These are phyloP conservation scores for Andricus quercusramuli DNA, from an alignment of 2,888 invertebrate genomes.

Conservation along the genomic window DNA sequence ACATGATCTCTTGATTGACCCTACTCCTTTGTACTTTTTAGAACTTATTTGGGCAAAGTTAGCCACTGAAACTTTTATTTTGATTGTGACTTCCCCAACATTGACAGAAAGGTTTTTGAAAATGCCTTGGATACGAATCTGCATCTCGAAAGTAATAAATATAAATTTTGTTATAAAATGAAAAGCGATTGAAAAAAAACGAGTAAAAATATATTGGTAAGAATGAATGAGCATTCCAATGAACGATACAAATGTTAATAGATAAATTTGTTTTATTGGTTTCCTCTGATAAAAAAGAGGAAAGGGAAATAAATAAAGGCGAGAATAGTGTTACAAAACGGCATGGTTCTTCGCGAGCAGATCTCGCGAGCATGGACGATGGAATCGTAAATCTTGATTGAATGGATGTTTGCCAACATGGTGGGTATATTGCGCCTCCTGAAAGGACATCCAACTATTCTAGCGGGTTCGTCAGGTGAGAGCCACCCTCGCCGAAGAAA, in stretches of 20 bases:
- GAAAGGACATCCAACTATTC: constrained; percentile 18
- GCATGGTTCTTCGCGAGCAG: constrained; percentile 20
- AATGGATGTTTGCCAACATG: constrained; percentile 66
- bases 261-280: constrained; percentile 33
- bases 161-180: too few species aligned
- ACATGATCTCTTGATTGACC: too few species aligned
- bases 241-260: neutral
- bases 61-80: too few species aligned
- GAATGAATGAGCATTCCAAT: neutral
- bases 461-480: constrained; percentile 41
- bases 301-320: constrained; percentile 1
- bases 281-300: constrained; percentile 18
- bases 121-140: too few species aligned
- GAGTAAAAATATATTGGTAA: neutral
- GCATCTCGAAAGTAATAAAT: too few species aligned
- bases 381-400: constrained; percentile 68
- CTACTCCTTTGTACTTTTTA: too few species aligned
- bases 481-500: constrained; percentile 49
- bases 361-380: constrained; percentile 45
- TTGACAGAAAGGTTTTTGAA: too few species aligned
- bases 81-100: too few species aligned
- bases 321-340: constrained; percentile 34
- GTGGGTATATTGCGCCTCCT: constrained; percentile 37
- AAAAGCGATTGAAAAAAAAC: neutral
- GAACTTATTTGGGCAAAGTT: too few species aligned